phyloP scores from a whole-genome alignment of 2,888 invertebrate genomes.

The Cosmia pyralina region DNA sequence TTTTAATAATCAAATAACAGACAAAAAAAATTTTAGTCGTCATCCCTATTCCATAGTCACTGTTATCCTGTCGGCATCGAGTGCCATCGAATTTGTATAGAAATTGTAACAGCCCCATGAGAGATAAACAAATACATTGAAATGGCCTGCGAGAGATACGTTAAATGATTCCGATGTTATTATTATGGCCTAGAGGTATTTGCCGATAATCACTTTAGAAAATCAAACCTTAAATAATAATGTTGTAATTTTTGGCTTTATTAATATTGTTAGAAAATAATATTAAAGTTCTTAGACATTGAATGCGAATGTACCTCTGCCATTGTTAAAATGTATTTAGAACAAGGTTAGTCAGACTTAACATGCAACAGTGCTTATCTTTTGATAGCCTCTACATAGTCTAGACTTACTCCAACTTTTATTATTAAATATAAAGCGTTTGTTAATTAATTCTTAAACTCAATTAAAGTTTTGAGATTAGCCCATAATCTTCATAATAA shows the following conservation, averaged over 20 bases:
- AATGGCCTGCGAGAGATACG: background rate
- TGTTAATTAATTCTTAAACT: slow-evolving; percentile 16
- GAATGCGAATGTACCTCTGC: background rate
- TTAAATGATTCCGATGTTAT: background rate
- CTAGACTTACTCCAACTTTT: slow-evolving; percentile 15
- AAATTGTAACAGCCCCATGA: background rate
- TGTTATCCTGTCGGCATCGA: background rate
- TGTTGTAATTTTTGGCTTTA: background rate
- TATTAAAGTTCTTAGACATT: background rate
- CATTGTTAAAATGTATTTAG: slow-evolving; percentile 49
- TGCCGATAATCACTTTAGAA: background rate
- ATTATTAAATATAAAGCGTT: slow-evolving; percentile 33
- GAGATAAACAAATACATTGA: background rate
- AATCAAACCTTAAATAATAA: background rate
- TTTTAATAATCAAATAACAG: too few relatives aligned
- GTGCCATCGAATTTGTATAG: background rate
- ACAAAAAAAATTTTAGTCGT: too few relatives aligned
- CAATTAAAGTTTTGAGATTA: slow-evolving; percentile 18
- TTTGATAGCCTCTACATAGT: slow-evolving; percentile 8
- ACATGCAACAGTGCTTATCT: slow-evolving; percentile 43
- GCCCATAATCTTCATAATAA: slow-evolving; percentile 39
- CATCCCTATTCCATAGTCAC: background rate
- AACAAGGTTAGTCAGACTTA: slow-evolving; percentile 25
- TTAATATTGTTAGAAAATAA: background rate
- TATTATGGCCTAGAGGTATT: background rate